These are phyloP conservation scores for Pseudomyrmex pallidus DNA, from an alignment of 1,140 invertebrate genomes.

Conservation along the genomic window DNA sequence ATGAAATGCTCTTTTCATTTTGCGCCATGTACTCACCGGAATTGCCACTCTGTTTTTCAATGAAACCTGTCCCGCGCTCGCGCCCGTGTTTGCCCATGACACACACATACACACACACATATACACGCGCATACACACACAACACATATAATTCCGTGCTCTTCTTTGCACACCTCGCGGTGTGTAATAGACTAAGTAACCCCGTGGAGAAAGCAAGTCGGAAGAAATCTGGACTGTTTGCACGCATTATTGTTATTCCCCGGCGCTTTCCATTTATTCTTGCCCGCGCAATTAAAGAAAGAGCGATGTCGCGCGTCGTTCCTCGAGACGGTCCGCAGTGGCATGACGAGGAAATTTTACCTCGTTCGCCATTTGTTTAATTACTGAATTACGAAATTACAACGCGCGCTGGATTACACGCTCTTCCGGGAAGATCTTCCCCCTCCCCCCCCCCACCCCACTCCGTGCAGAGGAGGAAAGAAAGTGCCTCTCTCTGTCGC, in stretches of 20 bases:
- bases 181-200: constrained; percentile 54
- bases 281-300: constrained; percentile 25
- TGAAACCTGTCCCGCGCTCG: constrained; percentile 53
- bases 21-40: constrained; percentile 69
- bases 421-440: not conserved
- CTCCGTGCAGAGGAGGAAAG: not conserved
- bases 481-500: constrained; percentile 44
- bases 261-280: constrained; percentile 10
- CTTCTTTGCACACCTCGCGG: not conserved
- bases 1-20: constrained; percentile 74
- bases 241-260: constrained; percentile 35
- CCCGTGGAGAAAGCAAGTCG: constrained; percentile 39
- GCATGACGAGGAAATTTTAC: constrained; percentile 22
- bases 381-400: constrained; percentile 21
- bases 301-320: not conserved
- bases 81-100: constrained; percentile 5
- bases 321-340: not conserved
- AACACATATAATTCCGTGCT: no score
- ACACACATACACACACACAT: constrained; percentile 22
- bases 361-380: constrained; percentile 35
- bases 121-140: constrained; percentile 15
- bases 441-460: no score
- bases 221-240: constrained; percentile 44
- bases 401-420: not conserved
- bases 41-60: constrained; percentile 73